Conservation (phyloP, 2,888 invertebrate species). For the Bugula neritina region DNA sequence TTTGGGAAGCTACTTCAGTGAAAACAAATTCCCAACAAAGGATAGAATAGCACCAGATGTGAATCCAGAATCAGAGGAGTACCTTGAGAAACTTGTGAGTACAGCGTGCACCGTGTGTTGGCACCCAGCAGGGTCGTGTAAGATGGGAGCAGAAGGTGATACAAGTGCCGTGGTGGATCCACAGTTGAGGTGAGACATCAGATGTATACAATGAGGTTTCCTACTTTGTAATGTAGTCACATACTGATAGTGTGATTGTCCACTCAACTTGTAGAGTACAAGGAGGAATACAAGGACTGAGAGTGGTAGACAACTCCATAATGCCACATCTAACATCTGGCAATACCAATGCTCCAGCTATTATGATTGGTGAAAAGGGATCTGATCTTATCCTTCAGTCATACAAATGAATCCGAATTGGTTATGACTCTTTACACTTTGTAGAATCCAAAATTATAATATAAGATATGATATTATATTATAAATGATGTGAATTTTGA, state of each 20-base stretch:
- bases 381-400: conserved; percentile 41
- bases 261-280: conserved; percentile 19
- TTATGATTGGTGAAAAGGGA: conserved; percentile 49
- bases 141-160: conserved; percentile 58
- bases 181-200: conserved; percentile 38
- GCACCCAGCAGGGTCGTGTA: conserved; percentile 69
- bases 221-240: too few relatives aligned
- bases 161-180: conserved; percentile 62
- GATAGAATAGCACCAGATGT: conserved; percentile 45
- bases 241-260: too few relatives aligned
- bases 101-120: conserved; percentile 56
- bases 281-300: conserved; percentile 56
- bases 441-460: too few relatives aligned
- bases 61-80: not conserved
- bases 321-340: conserved; percentile 68
- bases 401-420: not conserved
- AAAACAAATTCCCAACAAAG: conserved; percentile 33
- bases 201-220: too few relatives aligned
- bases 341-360: conserved; percentile 58
- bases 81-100: not conserved
- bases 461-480: too few relatives aligned
- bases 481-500: too few relatives aligned
- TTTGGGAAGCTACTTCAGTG: not conserved
- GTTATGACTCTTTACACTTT: too few relatives aligned
- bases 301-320: conserved; percentile 70